Base-by-base conservation (phyloP, 37 sponge, comb jelly and placozoan species). In the Haliclona indistincta region DNA sequence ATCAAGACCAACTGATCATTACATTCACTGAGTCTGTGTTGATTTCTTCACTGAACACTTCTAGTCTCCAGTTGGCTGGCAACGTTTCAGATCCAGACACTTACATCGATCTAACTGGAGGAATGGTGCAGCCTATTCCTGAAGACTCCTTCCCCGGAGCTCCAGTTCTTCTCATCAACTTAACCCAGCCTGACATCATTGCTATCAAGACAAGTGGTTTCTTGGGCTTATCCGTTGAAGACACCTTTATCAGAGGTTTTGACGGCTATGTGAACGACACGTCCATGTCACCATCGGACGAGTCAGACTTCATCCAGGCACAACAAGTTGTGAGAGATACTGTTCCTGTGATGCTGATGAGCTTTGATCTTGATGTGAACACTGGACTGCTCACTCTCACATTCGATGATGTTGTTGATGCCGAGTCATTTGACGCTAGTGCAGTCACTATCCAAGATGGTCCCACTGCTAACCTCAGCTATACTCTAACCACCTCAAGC, bases 391-490 rank as follows among this genome's bases (percentile, higher is more conserved):
- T 95, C 0, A 17, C 63, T 38, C 84, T 95, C 1, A 88, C 92
- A 2, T 95, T 95, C 72, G 64, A 71, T 71, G 96, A 95, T 70
- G 89, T 95, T 0, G 76, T 92, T 8, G 47, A 71, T 67, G 89
- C 87, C 19, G 43, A 64, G 15, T 86, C 89, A 32, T 86, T 91
- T 38, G 66, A 60, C 30, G 71, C 85, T 10, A 72, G 74, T 20
- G 81, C 70, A 20, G 47, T 95, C 34, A 79, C 74, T 8, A 63
- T 95, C 19, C 96, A 95, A 41, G 67, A 91, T 76, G 78, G 52
- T 3, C 23, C 54, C 25, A 49, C 54, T 13, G 74, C 60, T 0
- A 43, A 39, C 0, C 42, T 56, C 13, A 53, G 38, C 38, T 91
- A 88, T 63, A 60, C 79, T 0, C 77, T 95, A 1, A 89, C 93